Evolutionary conservation across 2,797 vertebrate genomes (phyloP), one percentile per base, ranked within the genome.

Genomic region (Morus bassanus): DNA sequence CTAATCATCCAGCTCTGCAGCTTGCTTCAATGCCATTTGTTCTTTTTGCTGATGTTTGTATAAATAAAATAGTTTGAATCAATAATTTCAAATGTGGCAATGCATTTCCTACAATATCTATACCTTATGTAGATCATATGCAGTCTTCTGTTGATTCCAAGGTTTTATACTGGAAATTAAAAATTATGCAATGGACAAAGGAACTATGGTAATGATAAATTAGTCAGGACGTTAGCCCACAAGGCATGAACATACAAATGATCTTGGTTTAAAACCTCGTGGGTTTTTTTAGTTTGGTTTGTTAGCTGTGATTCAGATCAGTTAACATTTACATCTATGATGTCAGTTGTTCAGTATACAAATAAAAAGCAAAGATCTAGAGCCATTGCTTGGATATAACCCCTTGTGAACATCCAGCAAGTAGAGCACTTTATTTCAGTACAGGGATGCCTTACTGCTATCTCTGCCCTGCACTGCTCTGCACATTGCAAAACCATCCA

Each of bases 1-100:
- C 61, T 53, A 67, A 87, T 88, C 25, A 85, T 78, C 73, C 74
- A 90, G 46, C 78, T 94, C 41, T 89, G 88, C 45, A 84, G 16
- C 16, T 89, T 63, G 5, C 13, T 86, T 85, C 35, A 37, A 11
- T 57, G 30, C 3, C 23, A 51, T 92, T 95, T 75, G 5, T n/a
- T 46, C 46, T 46, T 27, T 80, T 72, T 77, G 33, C 6, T 77
- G 31, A 31, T 31, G 3, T 35, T 65, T 95, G 24, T 67, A 65
- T 31, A 89, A 89, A 69, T 73, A 53, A 72, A 89, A 73, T 31
- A 57, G 21, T 51, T 19, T 37, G 37, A 69, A 61, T 4, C 59
- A 78, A 79, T 33, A 53, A 79, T 53, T 65, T 56, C 28, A 50
- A 88, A 74, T 39, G 11, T n/a, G 85, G 7, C 4, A 53, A 31